Base-by-base conservation (phyloP, 2,113 vertebrate genomes). In the Python bivittatus region DNA sequence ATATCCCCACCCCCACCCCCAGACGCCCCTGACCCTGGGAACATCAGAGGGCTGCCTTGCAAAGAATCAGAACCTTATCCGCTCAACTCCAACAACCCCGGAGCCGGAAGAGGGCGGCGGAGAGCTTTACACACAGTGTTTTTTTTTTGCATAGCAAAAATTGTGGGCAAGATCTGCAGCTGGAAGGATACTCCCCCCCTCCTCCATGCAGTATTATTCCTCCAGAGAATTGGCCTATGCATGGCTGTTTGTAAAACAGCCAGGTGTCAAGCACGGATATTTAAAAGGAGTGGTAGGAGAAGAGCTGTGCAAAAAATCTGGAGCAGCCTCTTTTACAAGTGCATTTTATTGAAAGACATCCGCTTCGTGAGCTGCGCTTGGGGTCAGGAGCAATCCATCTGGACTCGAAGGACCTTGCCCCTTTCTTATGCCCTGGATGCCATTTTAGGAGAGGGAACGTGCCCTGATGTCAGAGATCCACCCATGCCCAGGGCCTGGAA, bases 81-180 rank as follows among this genome's bases (percentile, higher is more conserved):
- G 9, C 25, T 44, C 13, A 48, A n/a, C 58, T 48, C 29, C 4
- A 11, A 2, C n/a, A n/a, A 44, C 9, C 58, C 1, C 7, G 9
- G 2, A 64, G 13, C 92, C 96, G 92, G 92, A 44, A 94, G 97
- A 96, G 97, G 97, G 96, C 97, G 96, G 96, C 95, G 96, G 95
- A 97, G 97, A 97, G 93, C 96, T 94, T 93, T 57, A 1, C 0
- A 48, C 2, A 64, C 83, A 22, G 44, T 4, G 1, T 38, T 89
- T 79, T n/a, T 52, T 54, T 91, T 58, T 84, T 84, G 56, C 17
- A 23, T 0, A n/a, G 22, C 38, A 64, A 12, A 48, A 64, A 27
- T 64, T 86, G 57, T 84, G 61, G 10, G 38, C 12, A 91, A 33
- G n/a, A 72, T 48, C 11, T n/a, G 61, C 5, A 29, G 25, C 60